A percentile compares a stretch with the other conserved stretches of the same genome.
These are phyloP conservation scores for Hippocampus zosterae DNA, from an alignment of 2,113 vertebrate species.

Conservation along the genomic window DNA sequence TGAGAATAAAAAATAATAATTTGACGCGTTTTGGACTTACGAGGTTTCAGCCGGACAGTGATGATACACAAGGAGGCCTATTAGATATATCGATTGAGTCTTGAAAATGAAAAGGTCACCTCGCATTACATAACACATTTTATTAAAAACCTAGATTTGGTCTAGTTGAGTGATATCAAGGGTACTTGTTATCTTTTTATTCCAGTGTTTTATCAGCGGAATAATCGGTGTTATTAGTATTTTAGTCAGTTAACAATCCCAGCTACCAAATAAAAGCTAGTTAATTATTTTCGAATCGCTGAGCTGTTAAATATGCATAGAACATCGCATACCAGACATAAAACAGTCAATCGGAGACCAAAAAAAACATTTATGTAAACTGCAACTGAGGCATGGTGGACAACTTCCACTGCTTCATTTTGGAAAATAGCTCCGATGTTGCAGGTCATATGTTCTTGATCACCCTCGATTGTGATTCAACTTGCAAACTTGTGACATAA, in stretches of 20 bases:
- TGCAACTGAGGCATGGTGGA: slow-evolving; percentile 1
- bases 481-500: background rate
- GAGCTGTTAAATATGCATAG: background rate
- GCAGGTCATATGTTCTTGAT: background rate
- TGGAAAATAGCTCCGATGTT: background rate
- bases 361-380: slow-evolving; percentile 1
- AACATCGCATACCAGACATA: background rate
- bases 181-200: slow-evolving; percentile 9
- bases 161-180: background rate
- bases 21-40: too few species aligned
- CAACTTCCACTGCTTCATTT: background rate
- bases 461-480: slow-evolving; percentile 28
- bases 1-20: too few species aligned
- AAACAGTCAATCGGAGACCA: background rate
- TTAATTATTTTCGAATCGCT: slow-evolving; percentile 38
- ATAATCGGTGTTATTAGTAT: slow-evolving; percentile 26
- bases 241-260: slow-evolving; percentile 16
- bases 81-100: background rate
- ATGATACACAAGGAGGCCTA: background rate
- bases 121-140: background rate
- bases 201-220: slow-evolving; percentile 21
- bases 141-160: slow-evolving; percentile 4
- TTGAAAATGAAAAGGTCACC: background rate
- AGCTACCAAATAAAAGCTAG: slow-evolving; percentile 5
- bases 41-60: too few species aligned